Percentiles rank a stretch among this genome's conserved stretches.
Conservation (phyloP, 2,113 vertebrate species). For the Oceanites oceanicus region DNA sequence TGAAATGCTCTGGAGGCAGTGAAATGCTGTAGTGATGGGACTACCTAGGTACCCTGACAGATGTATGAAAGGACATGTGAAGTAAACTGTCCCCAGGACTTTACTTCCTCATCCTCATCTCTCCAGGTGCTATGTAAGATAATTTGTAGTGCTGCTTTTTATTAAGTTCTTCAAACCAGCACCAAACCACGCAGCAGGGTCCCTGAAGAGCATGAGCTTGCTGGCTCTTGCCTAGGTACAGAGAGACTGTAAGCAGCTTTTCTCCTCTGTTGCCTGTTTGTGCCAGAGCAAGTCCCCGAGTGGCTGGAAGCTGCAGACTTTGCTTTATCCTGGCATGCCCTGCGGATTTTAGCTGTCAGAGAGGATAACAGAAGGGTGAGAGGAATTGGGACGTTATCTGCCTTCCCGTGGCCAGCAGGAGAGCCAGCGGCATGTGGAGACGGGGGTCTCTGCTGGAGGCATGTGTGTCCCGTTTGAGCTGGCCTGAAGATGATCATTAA, state of each 20-base stretch:
- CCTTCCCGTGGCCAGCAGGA: background rate
- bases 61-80: background rate
- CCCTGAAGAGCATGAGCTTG: accelerated
- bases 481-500: background rate
- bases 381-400: background rate
- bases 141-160: background rate
- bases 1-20: background rate
- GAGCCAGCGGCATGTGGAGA: background rate
- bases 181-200: background rate
- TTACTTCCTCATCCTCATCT: background rate
- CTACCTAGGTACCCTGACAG: background rate
- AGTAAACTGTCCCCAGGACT: background rate
- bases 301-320: background rate
- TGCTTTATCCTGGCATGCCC: background rate
- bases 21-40: background rate
- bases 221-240: background rate
- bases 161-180: background rate
- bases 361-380: background rate
- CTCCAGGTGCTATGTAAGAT: background rate
- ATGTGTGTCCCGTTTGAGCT: background rate
- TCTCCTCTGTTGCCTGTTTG: background rate
- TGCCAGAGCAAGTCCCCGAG: background rate
- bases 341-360: background rate
- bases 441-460: too few relatives aligned
- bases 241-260: background rate